These are phyloP conservation scores for Falco berigora DNA, from an alignment of 2,797 vertebrate species.

Conservation along the genomic window DNA sequence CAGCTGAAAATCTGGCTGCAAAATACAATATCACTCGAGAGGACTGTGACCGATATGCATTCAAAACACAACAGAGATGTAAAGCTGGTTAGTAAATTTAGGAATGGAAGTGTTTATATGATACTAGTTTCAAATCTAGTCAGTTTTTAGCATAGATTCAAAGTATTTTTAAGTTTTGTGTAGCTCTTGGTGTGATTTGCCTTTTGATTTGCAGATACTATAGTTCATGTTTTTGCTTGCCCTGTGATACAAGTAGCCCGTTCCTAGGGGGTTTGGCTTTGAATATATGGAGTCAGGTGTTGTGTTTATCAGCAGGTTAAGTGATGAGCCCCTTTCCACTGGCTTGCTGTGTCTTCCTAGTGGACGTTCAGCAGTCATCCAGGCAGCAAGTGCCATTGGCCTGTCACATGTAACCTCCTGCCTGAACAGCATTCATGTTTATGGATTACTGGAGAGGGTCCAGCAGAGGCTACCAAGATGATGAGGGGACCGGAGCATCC, in stretches of 20 bases:
- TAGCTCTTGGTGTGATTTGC: not conserved
- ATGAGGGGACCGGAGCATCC: too few species aligned
- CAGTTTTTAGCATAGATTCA: not conserved
- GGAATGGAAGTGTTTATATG: rapidly evolving
- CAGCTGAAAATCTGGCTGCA: slow-evolving; percentile 92
- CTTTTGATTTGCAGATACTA: not conserved
- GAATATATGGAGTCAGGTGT: not conserved
- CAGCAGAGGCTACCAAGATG: too few species aligned
- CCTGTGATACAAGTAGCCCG: rapidly evolving
- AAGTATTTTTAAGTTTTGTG: not conserved
- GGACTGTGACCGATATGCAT: slow-evolving; percentile 84
- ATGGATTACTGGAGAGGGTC: too few species aligned
- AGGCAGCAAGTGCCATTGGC: not conserved
- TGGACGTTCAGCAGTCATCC: rapidly evolving
- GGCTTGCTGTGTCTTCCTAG: not conserved
- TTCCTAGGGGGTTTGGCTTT: not conserved
- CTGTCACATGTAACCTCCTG: not conserved
- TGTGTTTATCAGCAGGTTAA: not conserved
- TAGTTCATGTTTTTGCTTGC: not conserved
- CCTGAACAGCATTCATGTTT: not conserved
- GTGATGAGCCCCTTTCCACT: not conserved
- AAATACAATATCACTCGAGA: slow-evolving; percentile 86
- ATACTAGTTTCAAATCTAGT: not conserved
- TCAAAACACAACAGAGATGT: slow-evolving; percentile 90
- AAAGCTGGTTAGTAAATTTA: slow-evolving; percentile 82